These are phyloP conservation scores for Siniperca obscura DNA, from an alignment of 2,797 vertebrate species.

Conservation along the genomic window DNA sequence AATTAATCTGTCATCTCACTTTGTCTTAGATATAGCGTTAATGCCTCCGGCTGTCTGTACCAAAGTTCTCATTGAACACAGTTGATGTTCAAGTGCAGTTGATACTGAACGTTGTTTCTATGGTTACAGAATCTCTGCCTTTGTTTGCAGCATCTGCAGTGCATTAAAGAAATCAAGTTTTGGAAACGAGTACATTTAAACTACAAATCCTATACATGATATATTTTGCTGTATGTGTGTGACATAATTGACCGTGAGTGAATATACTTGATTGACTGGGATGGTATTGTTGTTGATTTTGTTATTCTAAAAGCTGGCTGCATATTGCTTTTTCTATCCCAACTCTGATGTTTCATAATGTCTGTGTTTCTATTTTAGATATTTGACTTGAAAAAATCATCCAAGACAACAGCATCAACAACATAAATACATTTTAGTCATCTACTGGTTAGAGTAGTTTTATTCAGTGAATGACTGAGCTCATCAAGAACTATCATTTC, in stretches of 20 bases:
- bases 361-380: not conserved
- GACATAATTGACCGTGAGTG: not conserved
- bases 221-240: not conserved
- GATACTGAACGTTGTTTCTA: slow-evolving; percentile 37
- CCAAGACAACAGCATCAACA: not conserved
- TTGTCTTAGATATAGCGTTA: not conserved
- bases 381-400: not conserved
- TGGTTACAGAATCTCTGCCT: slow-evolving; percentile 28
- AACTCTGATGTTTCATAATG: not conserved
- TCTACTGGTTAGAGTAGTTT: not conserved
- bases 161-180: slow-evolving; percentile 8
- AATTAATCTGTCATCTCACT: slow-evolving; percentile 12
- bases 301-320: not conserved
- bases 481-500: not conserved
- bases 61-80: slow-evolving; percentile 18
- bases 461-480: not conserved
- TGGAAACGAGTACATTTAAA: not conserved
- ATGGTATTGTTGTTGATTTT: not conserved
- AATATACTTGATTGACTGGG: not conserved
- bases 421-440: not conserved
- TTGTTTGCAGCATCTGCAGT: slow-evolving; percentile 19
- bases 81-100: not conserved
- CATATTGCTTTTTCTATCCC: not conserved
- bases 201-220: not conserved
- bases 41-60: not conserved